These are phyloP conservation scores for Congeria kusceri DNA, from an alignment of 2,888 invertebrate genomes.

Conservation along the genomic window DNA sequence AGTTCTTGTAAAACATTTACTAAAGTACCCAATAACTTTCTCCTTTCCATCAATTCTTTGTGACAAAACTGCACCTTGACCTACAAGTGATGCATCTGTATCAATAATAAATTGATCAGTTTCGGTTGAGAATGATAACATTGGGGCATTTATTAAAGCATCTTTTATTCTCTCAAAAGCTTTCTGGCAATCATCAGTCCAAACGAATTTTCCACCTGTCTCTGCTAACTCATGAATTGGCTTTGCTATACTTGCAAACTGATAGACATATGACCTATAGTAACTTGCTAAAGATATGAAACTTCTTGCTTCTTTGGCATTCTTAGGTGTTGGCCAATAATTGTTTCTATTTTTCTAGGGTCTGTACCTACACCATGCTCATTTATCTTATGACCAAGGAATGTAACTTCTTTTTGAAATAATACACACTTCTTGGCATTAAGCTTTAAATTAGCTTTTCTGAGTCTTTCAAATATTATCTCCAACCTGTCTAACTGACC, in stretches of 20 bases:
- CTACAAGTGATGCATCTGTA: constrained; percentile 21
- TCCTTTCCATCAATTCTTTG: constrained; percentile 29
- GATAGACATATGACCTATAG: constrained; percentile 45
- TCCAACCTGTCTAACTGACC: constrained; percentile 36
- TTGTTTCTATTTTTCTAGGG: constrained; percentile 17
- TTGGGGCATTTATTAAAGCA: constrained; percentile 25
- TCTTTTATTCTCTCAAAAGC: constrained; percentile 39
- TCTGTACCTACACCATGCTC: constrained; percentile 37
- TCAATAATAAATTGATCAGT: constrained; percentile 37
- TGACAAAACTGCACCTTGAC: constrained; percentile 23
- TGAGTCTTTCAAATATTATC: constrained; percentile 43
- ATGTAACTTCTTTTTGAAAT: constrained; percentile 38
- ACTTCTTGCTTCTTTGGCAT: constrained; percentile 37
- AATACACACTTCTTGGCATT: constrained; percentile 43
- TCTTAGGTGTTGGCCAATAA: constrained; percentile 45
- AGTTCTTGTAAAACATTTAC: constrained; percentile 28
- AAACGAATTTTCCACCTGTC: constrained; percentile 22
- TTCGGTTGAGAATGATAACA: constrained; percentile 29
- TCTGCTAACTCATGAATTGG: constrained; percentile 35
- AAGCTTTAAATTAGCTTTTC: constrained; percentile 37
- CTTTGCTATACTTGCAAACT: constrained; percentile 31
- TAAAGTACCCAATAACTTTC: constrained; percentile 36
- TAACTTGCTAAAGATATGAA: constrained; percentile 49
- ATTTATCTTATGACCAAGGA: constrained; percentile 35
- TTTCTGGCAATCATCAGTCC: constrained; percentile 30